Conservation (phyloP, 2,113 vertebrate species). For the Lota lota region DNA sequence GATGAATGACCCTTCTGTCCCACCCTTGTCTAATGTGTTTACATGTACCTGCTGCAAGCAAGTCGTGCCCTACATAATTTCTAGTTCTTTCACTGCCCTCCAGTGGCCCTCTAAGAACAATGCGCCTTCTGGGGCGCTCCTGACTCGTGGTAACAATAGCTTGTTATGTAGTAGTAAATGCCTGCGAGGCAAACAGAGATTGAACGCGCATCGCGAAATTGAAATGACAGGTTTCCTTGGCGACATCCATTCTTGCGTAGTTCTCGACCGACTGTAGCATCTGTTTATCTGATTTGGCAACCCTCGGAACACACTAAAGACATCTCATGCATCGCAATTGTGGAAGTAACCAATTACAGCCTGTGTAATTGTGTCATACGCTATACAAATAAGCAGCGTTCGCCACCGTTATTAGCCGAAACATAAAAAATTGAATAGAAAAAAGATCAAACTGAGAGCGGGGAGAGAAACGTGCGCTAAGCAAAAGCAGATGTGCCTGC, state of each 20-base stretch:
- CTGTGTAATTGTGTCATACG: conserved; percentile 49
- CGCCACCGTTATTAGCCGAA: too few relatives aligned
- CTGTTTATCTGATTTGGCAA: conserved; percentile 53
- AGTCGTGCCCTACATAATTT: conserved; percentile 35
- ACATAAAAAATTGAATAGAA: neutral
- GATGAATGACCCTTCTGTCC: conserved; percentile 58
- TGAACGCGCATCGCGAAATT: conserved; percentile 37
- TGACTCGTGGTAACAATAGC: conserved; percentile 1
- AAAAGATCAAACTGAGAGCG: neutral
- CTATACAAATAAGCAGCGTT: conserved; percentile 58
- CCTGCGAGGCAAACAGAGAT: conserved; percentile 33
- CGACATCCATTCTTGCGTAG: conserved; percentile 40
- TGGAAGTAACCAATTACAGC: conserved; percentile 62
- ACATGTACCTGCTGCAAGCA: conserved; percentile 41
- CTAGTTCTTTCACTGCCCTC: conserved; percentile 73
- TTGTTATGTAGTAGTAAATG: conserved; percentile 3
- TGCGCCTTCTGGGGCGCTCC: conserved; percentile 20
- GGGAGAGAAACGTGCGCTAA: conserved; percentile 43
- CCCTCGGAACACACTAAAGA: conserved; percentile 33
- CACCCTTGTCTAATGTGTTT: conserved; percentile 62
- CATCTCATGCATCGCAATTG: conserved; percentile 60
- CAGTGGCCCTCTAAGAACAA: conserved; percentile 67
- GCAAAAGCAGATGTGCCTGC: conserved; percentile 65
- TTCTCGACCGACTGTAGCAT: conserved; percentile 47
- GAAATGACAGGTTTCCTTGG: conserved; percentile 37